These are phyloP conservation scores for Ophion ellenae DNA, from an alignment of 2,888 invertebrate genomes.

Conservation along the genomic window DNA sequence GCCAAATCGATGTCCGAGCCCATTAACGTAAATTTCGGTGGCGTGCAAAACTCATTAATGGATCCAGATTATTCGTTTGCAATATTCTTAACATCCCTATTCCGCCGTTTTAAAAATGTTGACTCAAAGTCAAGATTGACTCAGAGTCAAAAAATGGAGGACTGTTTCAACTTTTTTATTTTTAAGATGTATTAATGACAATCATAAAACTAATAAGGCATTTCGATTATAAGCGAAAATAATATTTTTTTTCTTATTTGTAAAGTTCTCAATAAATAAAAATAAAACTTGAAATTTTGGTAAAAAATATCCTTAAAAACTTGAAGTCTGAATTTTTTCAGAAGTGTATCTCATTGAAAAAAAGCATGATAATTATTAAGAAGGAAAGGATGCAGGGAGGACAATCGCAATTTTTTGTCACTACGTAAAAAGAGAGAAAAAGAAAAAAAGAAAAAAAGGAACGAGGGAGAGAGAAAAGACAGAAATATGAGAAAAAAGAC, in stretches of 20 bases:
- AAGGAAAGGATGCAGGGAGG: too few species aligned
- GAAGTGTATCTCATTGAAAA: slow-evolving; percentile 1
- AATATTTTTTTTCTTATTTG: slow-evolving; percentile 18
- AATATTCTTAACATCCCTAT: neutral
- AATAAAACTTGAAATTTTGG: slow-evolving; percentile 15
- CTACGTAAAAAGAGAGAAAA: too few species aligned
- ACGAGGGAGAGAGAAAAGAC: too few species aligned
- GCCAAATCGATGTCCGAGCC: slow-evolving; percentile 27
- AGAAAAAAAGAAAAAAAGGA: too few species aligned
- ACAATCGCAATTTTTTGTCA: too few species aligned
- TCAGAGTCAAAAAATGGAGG: too few species aligned
- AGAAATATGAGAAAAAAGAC: too few species aligned
- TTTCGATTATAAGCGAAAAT: slow-evolving; percentile 14
- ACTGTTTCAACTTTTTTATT: too few species aligned
- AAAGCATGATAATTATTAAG: too few species aligned
- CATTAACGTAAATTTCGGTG: slow-evolving; percentile 25
- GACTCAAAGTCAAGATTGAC: too few species aligned
- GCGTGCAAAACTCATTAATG: slow-evolving; percentile 19
- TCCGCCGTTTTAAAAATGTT: too few species aligned
- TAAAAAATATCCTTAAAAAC: slow-evolving; percentile 11
- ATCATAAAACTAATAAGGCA: slow-evolving; percentile 22
- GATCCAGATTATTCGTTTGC: slow-evolving; percentile 20
- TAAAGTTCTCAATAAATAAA: slow-evolving; percentile 4
- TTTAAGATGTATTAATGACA: slow-evolving; percentile 12
- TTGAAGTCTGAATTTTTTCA: slow-evolving; percentile 1